phyloP scores from a whole-genome alignment of 2,888 invertebrate species.

The Malachius bipustulatus region DNA sequence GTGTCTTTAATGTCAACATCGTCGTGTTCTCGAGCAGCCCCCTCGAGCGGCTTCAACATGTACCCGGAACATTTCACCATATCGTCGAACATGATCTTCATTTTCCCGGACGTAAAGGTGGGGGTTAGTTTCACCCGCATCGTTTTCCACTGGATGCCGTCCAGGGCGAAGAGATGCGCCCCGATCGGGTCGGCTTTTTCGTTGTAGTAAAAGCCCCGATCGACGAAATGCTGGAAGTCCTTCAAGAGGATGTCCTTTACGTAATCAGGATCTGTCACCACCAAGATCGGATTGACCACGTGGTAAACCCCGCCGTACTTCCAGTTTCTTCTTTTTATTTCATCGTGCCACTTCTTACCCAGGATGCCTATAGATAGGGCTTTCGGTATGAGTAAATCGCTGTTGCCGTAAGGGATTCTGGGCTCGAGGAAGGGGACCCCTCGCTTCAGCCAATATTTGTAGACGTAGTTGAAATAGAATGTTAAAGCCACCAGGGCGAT shows the following conservation, averaged over 20 bases:
- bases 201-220: slow-evolving; percentile 24
- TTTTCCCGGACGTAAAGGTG: too few relatives aligned
- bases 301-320: slow-evolving; percentile 21
- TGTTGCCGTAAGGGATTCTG: not conserved
- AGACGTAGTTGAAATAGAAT: too few relatives aligned
- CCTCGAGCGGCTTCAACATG: slow-evolving; percentile 21
- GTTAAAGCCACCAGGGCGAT: too few relatives aligned
- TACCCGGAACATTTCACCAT: slow-evolving; percentile 31
- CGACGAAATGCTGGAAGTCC: slow-evolving; percentile 26
- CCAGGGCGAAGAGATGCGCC: slow-evolving; percentile 22
- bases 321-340: slow-evolving; percentile 17
- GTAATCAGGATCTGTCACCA: slow-evolving; percentile 24
- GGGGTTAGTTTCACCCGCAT: slow-evolving; percentile 39
- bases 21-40: slow-evolving; percentile 4
- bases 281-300: slow-evolving; percentile 19
- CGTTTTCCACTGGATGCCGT: slow-evolving; percentile 37
- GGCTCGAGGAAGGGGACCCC: not conserved
- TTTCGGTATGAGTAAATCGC: slow-evolving; percentile 12
- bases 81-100: slow-evolving; percentile 36
- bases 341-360: slow-evolving; percentile 19
- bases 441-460: not conserved
- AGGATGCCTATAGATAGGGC: slow-evolving; percentile 15
- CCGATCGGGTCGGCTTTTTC: slow-evolving; percentile 22
- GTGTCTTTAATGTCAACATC: too few relatives aligned
- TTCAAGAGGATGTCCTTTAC: slow-evolving; percentile 24